Conservation (phyloP, 2,888 invertebrate genomes). For the Dione juno region DNA sequence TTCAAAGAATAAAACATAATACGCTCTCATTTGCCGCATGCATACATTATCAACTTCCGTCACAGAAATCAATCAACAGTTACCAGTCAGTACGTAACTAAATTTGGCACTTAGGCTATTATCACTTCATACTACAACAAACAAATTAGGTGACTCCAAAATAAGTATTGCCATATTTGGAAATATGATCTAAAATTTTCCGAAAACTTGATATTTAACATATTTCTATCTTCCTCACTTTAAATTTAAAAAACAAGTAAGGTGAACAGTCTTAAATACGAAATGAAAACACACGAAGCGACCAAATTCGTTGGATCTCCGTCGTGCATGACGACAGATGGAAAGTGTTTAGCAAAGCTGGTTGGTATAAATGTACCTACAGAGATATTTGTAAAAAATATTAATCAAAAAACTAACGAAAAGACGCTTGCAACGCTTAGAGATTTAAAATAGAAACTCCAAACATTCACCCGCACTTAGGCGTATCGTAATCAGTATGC, state of each 20-base stretch:
- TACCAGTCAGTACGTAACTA: conserved; percentile 57
- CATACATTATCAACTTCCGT: conserved; percentile 70
- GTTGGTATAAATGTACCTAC: conserved; percentile 54
- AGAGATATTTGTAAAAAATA: conserved; percentile 66
- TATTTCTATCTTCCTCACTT: conserved; percentile 34
- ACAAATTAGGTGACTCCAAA: conserved; percentile 42
- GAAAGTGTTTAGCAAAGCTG: conserved; percentile 56
- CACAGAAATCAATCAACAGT: conserved; percentile 64
- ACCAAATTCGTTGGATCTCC: conserved; percentile 51
- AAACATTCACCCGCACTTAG: conserved; percentile 58
- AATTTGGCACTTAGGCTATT: conserved; percentile 53
- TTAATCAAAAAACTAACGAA: conserved; percentile 61
- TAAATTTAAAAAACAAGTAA: conserved; percentile 38
- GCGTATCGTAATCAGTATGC: conserved; percentile 64
- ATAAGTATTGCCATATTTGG: conserved; percentile 44
- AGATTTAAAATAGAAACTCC: conserved; percentile 69
- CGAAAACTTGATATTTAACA: neutral
- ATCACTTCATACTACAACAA: conserved; percentile 47
- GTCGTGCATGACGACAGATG: conserved; percentile 58
- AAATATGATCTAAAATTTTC: conserved; percentile 47
- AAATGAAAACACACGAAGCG: conserved; percentile 49
- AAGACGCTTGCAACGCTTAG: conserved; percentile 60
- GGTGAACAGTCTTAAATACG: conserved; percentile 43
- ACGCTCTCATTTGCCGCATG: conserved; percentile 58
- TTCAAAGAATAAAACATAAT: conserved; percentile 52